These are phyloP conservation scores for Scatophagus argus DNA, from an alignment of 2,113 vertebrate species.

Conservation along the genomic window DNA sequence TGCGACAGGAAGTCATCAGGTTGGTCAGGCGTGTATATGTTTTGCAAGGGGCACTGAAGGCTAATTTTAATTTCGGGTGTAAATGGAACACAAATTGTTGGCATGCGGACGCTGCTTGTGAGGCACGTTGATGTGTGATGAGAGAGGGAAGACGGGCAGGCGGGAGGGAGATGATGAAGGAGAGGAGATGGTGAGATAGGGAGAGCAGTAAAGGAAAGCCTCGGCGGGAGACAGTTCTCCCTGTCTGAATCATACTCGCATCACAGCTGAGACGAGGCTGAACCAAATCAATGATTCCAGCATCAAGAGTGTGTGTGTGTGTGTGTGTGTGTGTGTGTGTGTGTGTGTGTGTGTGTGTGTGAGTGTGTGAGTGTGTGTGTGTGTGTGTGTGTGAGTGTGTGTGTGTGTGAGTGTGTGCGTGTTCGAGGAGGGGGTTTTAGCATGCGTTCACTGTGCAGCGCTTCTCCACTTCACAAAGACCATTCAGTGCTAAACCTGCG, in stretches of 20 bases:
- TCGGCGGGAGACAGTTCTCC: not conserved
- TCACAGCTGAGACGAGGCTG: conserved; percentile 12
- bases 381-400: not conserved
- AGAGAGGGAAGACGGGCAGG: not conserved
- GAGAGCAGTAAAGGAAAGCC: conserved; percentile 6
- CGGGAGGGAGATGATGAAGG: not conserved
- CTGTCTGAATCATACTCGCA: conserved; percentile 21
- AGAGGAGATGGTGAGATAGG: not conserved
- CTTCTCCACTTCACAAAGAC: not conserved
- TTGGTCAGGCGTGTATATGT: not conserved
- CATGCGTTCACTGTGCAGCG: not conserved
- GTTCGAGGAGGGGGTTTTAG: not conserved
- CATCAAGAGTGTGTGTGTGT: not conserved
- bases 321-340: not conserved
- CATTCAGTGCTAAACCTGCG: not conserved
- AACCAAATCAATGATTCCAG: conserved; percentile 28
- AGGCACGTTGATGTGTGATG: not conserved
- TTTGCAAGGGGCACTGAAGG: not conserved
- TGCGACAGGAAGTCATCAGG: not conserved
- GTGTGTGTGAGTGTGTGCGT: not conserved
- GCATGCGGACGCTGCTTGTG: not conserved
- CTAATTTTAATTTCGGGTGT: conserved; percentile 41
- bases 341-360: not conserved
- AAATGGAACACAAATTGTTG: conserved; percentile 29
- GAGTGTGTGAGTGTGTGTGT: not conserved